Percentiles rank a stretch among this genome's conserved stretches.
Evolutionary conservation across 2,113 vertebrate species (phyloP).

Genomic region (Pipa parva): DNA sequence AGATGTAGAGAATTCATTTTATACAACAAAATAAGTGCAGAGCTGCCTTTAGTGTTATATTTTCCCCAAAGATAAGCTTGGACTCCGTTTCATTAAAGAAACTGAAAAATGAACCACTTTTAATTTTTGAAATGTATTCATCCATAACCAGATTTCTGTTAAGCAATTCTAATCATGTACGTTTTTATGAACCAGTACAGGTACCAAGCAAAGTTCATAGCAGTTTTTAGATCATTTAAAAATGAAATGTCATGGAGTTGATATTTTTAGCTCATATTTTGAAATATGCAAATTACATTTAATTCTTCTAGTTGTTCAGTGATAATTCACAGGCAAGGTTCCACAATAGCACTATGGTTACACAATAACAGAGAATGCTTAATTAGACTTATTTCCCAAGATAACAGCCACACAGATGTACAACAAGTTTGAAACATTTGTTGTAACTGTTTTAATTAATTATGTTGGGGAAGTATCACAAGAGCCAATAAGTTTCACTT

Average conservation of each 20-base stretch:
- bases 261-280: conserved; percentile 22
- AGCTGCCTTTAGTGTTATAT: too few relatives aligned
- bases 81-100: too few relatives aligned
- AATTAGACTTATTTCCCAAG: conserved; percentile 9
- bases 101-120: too few relatives aligned
- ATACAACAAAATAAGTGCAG: too few relatives aligned
- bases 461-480: not conserved
- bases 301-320: not conserved
- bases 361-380: not conserved
- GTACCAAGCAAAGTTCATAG: not conserved
- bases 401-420: not conserved
- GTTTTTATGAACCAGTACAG: conserved; percentile 7
- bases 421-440: not conserved
- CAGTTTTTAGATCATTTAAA: conserved; percentile 13
- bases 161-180: too few relatives aligned
- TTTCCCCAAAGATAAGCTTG: too few relatives aligned
- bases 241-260: conserved; percentile 11
- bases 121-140: too few relatives aligned
- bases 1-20: too few relatives aligned
- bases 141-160: too few relatives aligned
- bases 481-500: too few relatives aligned
- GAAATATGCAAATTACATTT: conserved; percentile 13
- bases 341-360: not conserved
- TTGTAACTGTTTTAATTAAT: not conserved
- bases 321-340: not conserved